Percentiles rank a stretch among this genome's conserved stretches.
Conservation (phyloP, 2,888 invertebrate species). For the Callimorpha dominula region DNA sequence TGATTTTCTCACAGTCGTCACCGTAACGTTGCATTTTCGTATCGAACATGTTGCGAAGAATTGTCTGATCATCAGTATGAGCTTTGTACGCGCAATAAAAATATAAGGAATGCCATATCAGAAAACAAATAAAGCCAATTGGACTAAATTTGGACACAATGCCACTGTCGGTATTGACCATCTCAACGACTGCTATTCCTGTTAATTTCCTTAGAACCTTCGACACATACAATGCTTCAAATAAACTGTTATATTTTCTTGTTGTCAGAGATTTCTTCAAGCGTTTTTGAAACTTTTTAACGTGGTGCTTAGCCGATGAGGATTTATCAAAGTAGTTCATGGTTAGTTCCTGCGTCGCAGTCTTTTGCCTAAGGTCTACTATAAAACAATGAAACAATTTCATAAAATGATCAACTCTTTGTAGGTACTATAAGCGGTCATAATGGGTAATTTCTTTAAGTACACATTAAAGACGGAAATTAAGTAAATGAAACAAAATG, state of each 20-base stretch:
- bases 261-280: conserved; percentile 33
- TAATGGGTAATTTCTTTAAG: conserved; percentile 4
- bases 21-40: conserved; percentile 72
- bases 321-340: conserved; percentile 13
- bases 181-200: conserved; percentile 58
- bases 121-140: conserved; percentile 55
- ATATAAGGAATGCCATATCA: conserved; percentile 58
- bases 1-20: conserved; percentile 65
- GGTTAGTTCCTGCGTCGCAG: not conserved
- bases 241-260: conserved; percentile 56
- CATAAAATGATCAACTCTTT: not conserved
- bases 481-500: conserved; percentile 11
- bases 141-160: conserved; percentile 51
- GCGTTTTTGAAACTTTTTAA: conserved; percentile 30
- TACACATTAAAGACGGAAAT: conserved; percentile 1
- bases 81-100: conserved; percentile 62
- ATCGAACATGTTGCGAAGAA: conserved; percentile 66
- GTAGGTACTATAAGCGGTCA: not conserved
- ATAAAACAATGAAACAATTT: not conserved
- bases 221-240: conserved; percentile 58
- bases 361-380: not conserved
- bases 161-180: conserved; percentile 34
- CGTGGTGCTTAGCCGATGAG: conserved; percentile 8
- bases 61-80: conserved; percentile 62
- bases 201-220: conserved; percentile 55